Base-by-base conservation (phyloP, 1,140 invertebrate species). In the Papilio helenus region DNA sequence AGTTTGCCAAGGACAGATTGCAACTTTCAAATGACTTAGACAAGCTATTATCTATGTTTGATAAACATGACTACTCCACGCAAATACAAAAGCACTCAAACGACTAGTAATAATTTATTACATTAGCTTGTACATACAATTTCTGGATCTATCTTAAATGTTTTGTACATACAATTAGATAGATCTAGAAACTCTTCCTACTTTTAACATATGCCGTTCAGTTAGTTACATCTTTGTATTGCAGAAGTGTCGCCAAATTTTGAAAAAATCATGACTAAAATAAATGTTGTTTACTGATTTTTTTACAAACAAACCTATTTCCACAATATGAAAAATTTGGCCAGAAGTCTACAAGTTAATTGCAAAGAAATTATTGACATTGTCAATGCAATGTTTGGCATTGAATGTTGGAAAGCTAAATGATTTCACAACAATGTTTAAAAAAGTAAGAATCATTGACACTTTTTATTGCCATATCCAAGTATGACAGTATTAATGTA, bases 21-120 rank as follows among this genome's bases (percentile, higher is more conserved):
- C 61, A 68, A 68, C 61, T 68, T 68, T 68, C 26, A 68, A 68
- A 68, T 68, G 61, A 68, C 61, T 29, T 68, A 68, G 61, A 29
- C 58, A 61, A 61, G 26, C 61, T 29, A 68, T 68, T 68, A 68
- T 68, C 61, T 68, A 68, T 68, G 20, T 58, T 58, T 58, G 61
- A 68, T 68, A 68, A 68, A 29, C 61, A 65, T 29, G 44, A 46
- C 10, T 26, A 55, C 18, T 26, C 58, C 9, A 61, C 9, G 3
- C 72, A 34, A 44, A 72, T 20, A 72, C 39, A 72, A 72, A 44
- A 72, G 72, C 72, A 42, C 20, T 42, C 61, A 65, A 65, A 29
- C 61, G 34, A 29, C 61, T 55, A 55, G 20, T 55, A 65, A 29
- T 16, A 65, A 65, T 10, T 29, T 29, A 29, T 58, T 61, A 23